Evolutionary conservation across 2,888 invertebrate genomes (phyloP).

Genomic region (Lacanobia wlatinum): DNA sequence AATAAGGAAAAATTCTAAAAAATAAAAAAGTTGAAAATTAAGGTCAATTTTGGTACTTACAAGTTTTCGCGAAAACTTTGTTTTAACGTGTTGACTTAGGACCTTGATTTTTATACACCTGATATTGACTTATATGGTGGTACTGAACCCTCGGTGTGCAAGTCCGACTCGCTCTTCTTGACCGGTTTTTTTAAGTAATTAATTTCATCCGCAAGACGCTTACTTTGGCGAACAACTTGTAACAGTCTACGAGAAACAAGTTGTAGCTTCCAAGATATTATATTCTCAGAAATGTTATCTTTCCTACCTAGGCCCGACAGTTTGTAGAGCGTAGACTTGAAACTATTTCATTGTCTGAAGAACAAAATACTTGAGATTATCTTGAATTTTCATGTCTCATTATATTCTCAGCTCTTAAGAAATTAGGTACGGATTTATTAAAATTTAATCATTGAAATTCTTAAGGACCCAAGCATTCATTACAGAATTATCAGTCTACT

Average conservation of each 20-base stretch:
- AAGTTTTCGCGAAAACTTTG: too few species aligned
- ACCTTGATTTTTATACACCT: too few species aligned
- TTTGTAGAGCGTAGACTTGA: background rate
- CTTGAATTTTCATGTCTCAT: background rate
- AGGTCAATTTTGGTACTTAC: too few species aligned
- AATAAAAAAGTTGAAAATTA: too few species aligned
- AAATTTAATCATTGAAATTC: background rate
- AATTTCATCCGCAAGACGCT: slow-evolving; percentile 6
- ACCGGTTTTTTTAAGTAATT: slow-evolving; percentile 23
- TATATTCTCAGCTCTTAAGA: background rate
- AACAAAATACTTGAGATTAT: background rate
- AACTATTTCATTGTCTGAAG: background rate
- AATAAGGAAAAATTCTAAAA: too few species aligned
- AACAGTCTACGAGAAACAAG: background rate
- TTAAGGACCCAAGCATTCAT: background rate
- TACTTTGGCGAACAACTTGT: background rate
- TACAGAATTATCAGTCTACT: background rate
- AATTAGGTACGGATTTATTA: background rate
- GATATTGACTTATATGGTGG: too few species aligned
- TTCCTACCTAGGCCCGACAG: background rate
- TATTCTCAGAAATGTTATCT: background rate
- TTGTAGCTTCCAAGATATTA: background rate
- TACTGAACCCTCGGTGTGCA: too few species aligned
- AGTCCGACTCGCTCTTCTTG: too few species aligned
- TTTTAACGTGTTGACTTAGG: too few species aligned